These are phyloP conservation scores for Dermatemys mawii DNA, from an alignment of 2,113 vertebrate species.

Conservation along the genomic window DNA sequence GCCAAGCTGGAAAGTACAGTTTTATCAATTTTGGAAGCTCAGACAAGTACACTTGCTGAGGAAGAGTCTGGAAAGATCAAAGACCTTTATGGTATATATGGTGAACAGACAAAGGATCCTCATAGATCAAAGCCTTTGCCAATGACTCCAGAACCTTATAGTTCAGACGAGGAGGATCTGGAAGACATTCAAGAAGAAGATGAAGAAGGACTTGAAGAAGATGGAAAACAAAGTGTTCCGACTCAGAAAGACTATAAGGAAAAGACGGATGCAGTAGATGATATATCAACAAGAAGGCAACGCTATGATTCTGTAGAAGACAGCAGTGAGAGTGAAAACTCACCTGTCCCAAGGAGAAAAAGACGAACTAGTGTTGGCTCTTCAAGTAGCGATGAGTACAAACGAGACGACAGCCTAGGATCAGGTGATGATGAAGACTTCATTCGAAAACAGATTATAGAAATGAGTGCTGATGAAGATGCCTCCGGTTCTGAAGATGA, in stretches of 20 bases:
- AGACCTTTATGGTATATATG: conserved; percentile 60
- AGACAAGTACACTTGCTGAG: conserved; percentile 77
- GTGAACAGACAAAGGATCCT: conserved; percentile 77
- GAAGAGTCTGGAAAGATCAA: conserved; percentile 72
- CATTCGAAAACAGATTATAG: conserved; percentile 91
- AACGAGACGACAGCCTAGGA: conserved; percentile 88
- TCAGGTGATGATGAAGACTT: conserved; percentile 94
- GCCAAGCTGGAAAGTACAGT: conserved; percentile 95
- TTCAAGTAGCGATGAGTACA: conserved; percentile 92
- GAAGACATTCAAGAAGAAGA: conserved; percentile 68
- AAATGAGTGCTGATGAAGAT: conserved; percentile 91
- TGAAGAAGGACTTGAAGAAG: conserved; percentile 59
- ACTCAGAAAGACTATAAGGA: conserved; percentile 67
- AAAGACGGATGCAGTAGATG: conserved; percentile 62
- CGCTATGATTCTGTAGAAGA: conserved; percentile 85
- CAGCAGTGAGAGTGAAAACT: conserved; percentile 91
- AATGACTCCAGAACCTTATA: conserved; percentile 78
- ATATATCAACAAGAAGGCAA: conserved; percentile 72
- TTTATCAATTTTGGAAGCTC: conserved; percentile 93
- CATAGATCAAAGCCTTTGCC: conserved; percentile 82
- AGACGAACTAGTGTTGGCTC: conserved; percentile 82
- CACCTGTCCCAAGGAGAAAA: conserved; percentile 84
- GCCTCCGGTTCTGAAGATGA: conserved; percentile 90
- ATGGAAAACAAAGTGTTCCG: conserved; percentile 57
- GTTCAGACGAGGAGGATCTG: conserved; percentile 85